Conservation (phyloP, 2,113 vertebrate genomes). For the Dasypus novemcinctus region DNA sequence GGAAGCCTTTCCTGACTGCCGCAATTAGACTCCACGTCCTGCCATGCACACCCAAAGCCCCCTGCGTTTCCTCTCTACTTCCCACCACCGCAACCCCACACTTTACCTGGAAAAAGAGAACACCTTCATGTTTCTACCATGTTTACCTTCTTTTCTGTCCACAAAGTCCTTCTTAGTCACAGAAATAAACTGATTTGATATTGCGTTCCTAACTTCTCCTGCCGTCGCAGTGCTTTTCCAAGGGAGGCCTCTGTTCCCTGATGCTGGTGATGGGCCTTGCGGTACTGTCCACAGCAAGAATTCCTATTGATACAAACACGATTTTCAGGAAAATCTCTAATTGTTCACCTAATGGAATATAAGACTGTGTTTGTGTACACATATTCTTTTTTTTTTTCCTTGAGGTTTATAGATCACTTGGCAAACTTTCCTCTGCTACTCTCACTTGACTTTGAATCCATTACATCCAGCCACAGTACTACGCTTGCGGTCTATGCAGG, state of each 20-base stretch:
- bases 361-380: background rate
- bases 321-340: background rate
- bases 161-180: conserved; percentile 85
- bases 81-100: accelerated
- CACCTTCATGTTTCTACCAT: background rate
- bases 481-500: accelerated
- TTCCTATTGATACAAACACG: conserved; percentile 36
- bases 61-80: background rate
- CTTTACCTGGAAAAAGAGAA: background rate
- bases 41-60: background rate
- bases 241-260: conserved; percentile 53
- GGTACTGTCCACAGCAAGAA: conserved; percentile 80
- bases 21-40: background rate
- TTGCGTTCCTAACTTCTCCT: conserved; percentile 73
- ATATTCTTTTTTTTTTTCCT: background rate
- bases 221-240: conserved; percentile 71
- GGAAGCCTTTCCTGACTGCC: background rate
- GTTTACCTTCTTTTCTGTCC: conserved; percentile 81
- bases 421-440: too few relatives aligned
- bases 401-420: too few relatives aligned
- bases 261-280: conserved; percentile 43
- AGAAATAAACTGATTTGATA: conserved; percentile 84
- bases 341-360: background rate
- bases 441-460: background rate
- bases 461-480: accelerated